These are phyloP conservation scores for Brachyistius frenatus DNA, from an alignment of 2,113 vertebrate species.

Conservation along the genomic window DNA sequence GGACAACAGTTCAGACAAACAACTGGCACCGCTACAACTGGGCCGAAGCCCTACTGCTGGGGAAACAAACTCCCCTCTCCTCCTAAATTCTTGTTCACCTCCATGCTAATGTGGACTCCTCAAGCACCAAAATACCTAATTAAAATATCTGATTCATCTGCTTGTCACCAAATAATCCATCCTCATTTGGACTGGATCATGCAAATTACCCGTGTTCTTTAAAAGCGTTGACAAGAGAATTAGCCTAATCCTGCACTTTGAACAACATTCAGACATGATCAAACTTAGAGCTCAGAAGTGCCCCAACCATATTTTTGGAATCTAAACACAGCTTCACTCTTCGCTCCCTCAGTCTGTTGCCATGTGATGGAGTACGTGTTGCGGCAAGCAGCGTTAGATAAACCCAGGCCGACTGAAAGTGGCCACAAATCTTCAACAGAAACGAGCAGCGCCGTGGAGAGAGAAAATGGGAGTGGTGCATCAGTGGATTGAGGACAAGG, in stretches of 20 bases:
- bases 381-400: slow-evolving; percentile 4
- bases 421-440: slow-evolving; percentile 34
- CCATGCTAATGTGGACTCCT: slow-evolving; percentile 11
- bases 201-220: slow-evolving; percentile 35
- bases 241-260: slow-evolving; percentile 38
- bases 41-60: slow-evolving; percentile 28
- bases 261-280: slow-evolving; percentile 41
- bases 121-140: slow-evolving; percentile 27
- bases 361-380: not conserved
- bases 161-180: slow-evolving; percentile 29
- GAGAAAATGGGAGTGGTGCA: slow-evolving; percentile 4
- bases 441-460: not conserved
- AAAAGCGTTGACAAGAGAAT: slow-evolving; percentile 29
- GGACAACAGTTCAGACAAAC: slow-evolving; percentile 52
- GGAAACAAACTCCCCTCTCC: slow-evolving; percentile 11
- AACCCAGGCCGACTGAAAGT: slow-evolving; percentile 26
- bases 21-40: slow-evolving; percentile 57
- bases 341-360: not conserved
- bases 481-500: slow-evolving; percentile 3
- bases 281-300: slow-evolving; percentile 25
- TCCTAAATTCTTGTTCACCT: slow-evolving; percentile 36
- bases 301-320: slow-evolving; percentile 16
- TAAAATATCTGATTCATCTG: slow-evolving; percentile 37
- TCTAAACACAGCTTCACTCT: slow-evolving; percentile 11
- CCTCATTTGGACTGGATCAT: slow-evolving; percentile 35